phyloP scores from a whole-genome alignment of 35 echinoderm and acorn worm species.

The Lytechinus pictus region DNA sequence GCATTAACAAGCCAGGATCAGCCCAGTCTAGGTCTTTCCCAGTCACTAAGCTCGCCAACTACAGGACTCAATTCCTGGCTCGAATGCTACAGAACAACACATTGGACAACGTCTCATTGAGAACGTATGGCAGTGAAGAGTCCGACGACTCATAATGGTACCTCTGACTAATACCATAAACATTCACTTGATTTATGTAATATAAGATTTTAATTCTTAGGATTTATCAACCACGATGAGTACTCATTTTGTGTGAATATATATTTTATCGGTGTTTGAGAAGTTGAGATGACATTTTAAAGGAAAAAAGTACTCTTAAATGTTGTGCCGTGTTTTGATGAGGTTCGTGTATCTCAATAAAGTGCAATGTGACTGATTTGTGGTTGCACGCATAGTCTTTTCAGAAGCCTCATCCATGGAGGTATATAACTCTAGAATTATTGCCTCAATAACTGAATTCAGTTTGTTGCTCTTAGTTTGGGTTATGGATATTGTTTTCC shows the following conservation, averaged over 20 bases:
- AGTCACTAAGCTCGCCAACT: neutral
- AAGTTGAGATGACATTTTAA: neutral
- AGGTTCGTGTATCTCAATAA: neutral
- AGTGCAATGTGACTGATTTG: neutral
- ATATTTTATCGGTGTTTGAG: slow-evolving; percentile 15
- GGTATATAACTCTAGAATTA: neutral
- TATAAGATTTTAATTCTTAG: neutral
- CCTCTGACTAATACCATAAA: neutral
- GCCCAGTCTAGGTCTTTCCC: slow-evolving; percentile 40
- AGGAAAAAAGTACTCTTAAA: neutral
- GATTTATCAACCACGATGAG: neutral
- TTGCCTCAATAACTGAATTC: neutral
- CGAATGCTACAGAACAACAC: neutral
- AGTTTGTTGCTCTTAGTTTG: neutral
- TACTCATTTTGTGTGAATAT: slow-evolving; percentile 15
- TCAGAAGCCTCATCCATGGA: neutral
- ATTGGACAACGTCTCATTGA: slow-evolving; percentile 22
- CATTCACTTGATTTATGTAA: slow-evolving; percentile 13
- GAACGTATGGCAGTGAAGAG: slow-evolving; percentile 33
- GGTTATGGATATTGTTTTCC: too few relatives aligned
- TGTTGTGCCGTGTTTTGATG: neutral
- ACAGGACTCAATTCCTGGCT: neutral
- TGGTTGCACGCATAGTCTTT: neutral
- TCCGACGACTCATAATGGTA: slow-evolving; percentile 33
- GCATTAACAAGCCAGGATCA: slow-evolving; percentile 33